Percentiles rank a stretch among this genome's conserved stretches.
Evolutionary conservation across 2,113 vertebrate genomes (phyloP).

Genomic region (Passer montanus): DNA sequence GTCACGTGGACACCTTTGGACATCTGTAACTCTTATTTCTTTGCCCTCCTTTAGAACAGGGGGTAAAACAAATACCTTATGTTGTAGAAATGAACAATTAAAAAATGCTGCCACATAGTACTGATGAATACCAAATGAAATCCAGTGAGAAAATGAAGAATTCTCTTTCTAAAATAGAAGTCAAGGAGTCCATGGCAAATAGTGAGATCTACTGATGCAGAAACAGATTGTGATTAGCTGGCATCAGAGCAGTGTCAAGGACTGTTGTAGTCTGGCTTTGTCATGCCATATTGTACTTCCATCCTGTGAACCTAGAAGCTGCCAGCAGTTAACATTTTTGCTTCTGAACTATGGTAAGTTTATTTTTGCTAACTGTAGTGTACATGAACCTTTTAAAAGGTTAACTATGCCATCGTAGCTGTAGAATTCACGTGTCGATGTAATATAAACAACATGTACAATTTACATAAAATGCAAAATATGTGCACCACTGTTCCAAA

Average conservation of each 20-base stretch:
- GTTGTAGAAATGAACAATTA: not conserved
- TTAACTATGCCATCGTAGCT: not conserved
- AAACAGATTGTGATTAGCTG: not conserved
- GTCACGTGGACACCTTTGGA: not conserved
- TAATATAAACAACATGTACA: not conserved
- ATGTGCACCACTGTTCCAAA: not conserved
- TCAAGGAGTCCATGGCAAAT: not conserved
- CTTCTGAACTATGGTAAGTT: not conserved
- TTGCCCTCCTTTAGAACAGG: not conserved
- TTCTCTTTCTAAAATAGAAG: not conserved
- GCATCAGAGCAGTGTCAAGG: not conserved
- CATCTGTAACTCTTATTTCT: not conserved
- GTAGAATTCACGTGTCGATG: not conserved
- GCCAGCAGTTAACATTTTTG: not conserved
- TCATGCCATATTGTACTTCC: not conserved
- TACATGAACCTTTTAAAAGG: not conserved
- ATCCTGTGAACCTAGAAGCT: not conserved
- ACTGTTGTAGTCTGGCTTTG: not conserved
- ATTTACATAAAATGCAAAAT: not conserved
- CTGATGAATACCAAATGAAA: not conserved
- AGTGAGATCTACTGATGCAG: not conserved
- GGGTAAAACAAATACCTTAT: not conserved
- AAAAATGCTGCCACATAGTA: not conserved
- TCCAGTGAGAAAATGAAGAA: not conserved
- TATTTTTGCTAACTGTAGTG: not conserved